These are phyloP conservation scores for Paralvinella palmiformis DNA, from an alignment of 1,140 invertebrate species.

Conservation along the genomic window DNA sequence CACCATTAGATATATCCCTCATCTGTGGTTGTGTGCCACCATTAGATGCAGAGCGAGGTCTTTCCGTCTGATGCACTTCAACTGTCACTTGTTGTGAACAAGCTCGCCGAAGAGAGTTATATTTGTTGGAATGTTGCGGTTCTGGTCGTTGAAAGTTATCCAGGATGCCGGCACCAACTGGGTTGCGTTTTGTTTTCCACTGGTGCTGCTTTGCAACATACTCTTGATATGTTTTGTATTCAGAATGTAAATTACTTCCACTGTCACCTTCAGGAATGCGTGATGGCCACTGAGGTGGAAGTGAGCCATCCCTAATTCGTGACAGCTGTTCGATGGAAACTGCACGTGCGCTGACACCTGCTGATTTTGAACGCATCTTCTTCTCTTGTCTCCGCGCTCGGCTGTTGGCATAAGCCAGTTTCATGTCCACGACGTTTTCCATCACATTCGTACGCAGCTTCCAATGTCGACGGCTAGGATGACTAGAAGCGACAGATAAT, in stretches of 20 bases:
- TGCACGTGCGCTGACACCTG: background rate
- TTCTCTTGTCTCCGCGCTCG: background rate
- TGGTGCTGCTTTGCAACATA: background rate
- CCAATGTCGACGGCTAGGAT: conserved; percentile 33
- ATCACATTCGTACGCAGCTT: conserved; percentile 8
- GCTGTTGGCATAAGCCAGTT: background rate
- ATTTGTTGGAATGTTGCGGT: background rate
- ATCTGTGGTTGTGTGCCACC: background rate
- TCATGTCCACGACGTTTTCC: background rate
- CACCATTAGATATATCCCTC: background rate
- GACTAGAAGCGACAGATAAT: conserved; percentile 35
- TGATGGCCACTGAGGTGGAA: background rate
- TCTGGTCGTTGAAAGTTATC: background rate
- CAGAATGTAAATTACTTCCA: background rate
- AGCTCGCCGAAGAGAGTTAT: background rate
- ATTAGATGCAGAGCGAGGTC: background rate
- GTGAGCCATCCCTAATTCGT: background rate
- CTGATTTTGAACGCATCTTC: background rate
- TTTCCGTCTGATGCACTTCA: background rate
- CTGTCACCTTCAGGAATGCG: background rate
- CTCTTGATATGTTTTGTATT: background rate
- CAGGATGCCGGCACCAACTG: background rate
- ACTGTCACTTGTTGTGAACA: background rate
- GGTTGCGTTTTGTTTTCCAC: background rate
- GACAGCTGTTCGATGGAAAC: background rate